Base-by-base conservation (phyloP, 2,888 invertebrate genomes). In the Dryobota labecula region DNA sequence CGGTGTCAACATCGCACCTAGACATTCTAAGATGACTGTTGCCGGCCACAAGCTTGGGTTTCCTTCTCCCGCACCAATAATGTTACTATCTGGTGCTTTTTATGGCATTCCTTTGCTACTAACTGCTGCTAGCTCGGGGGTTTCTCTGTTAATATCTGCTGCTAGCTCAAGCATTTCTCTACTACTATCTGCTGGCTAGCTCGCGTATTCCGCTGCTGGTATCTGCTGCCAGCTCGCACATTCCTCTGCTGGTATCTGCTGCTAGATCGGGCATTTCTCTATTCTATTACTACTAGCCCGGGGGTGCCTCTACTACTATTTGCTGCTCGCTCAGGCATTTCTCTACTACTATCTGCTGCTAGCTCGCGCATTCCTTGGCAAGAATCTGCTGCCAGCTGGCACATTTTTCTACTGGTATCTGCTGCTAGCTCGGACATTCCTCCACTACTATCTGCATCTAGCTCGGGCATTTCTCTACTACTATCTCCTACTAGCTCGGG, bases 131-230 rank as follows among this genome's bases (percentile, higher is more conserved):
- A 47, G 11, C 11, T n/a, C 47, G 11, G 11, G 47, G 4, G 9
- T 20, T n/a, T 24, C n/a, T n/a, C 49, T 13, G 4, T 13, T 49
- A 13, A 13, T 49, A 24, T 27, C 13, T 56, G 8, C 27, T 27
- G 45, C n/a, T 45, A 51, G 51, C 8, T 15, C 24, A 1, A 0
- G 3, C 18, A 5, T 20, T 30, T 0, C 20, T 54, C 11, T 30
- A 6, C 6, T 30, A 11, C 11, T 54, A 30, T 11, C 20, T 30
- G 24, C n/a, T 24, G 15, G 15, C 8, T 56, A 36, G 2, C 4
- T 15, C 15, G 1, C 0, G 15, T 1, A 15, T 8, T 5, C 4
- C 1, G 15, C 0, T 36, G 2, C 9, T 57, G 18, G 0, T 57
- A 36, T n/a, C 8, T 36, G 1, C 4, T 15, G 7, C n/a, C 5